phyloP scores from a whole-genome alignment of 2,888 invertebrate species.

The Megaustenia siamemsis region DNA sequence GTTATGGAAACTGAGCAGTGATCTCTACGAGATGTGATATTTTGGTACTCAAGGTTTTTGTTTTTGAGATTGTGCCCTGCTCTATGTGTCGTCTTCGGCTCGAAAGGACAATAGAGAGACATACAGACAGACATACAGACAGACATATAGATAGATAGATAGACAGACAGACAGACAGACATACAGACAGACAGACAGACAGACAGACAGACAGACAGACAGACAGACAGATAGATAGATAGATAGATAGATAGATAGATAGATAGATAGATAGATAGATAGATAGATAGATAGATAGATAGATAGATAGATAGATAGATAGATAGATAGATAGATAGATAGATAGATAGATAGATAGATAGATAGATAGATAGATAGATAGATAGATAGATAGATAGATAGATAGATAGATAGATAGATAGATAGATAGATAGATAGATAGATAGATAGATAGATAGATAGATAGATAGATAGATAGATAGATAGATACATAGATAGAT shows the following conservation, averaged over 20 bases:
- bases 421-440: neutral
- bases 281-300: neutral
- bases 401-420: neutral
- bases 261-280: too few relatives aligned
- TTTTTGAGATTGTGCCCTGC: too few relatives aligned
- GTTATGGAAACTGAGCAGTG: too few relatives aligned
- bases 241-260: neutral
- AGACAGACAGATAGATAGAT: too few relatives aligned
- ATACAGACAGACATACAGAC: too few relatives aligned
- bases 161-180: too few relatives aligned
- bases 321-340: neutral
- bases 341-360: neutral
- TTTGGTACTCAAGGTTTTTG: too few relatives aligned
- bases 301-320: neutral
- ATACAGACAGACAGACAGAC: too few relatives aligned
- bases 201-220: conserved; percentile 21
- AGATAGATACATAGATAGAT: neutral
- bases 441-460: neutral
- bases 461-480: neutral
- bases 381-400: neutral
- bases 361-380: neutral
- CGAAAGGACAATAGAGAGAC: too few relatives aligned
- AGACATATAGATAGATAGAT: too few relatives aligned
- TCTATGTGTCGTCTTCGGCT: too few relatives aligned
- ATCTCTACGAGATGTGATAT: too few relatives aligned